These are phyloP conservation scores for Sebastes taczanowskii DNA, from an alignment of 2,797 vertebrate genomes.

Conservation along the genomic window DNA sequence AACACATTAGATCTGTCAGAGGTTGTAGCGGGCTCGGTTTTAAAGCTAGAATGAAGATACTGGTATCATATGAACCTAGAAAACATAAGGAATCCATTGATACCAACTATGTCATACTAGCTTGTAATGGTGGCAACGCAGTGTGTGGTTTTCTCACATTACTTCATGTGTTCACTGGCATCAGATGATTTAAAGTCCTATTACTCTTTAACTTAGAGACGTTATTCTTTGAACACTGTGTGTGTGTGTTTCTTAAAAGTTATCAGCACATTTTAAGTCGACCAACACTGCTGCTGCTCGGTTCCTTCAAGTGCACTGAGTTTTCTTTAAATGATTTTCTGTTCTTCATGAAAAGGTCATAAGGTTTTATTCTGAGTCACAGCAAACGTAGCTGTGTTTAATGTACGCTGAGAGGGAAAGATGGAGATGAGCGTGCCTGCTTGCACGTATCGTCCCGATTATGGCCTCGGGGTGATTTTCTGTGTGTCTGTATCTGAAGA, in stretches of 20 bases:
- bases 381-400: slow-evolving; percentile 9
- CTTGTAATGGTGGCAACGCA: background rate
- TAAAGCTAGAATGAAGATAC: too few relatives aligned
- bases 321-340: slow-evolving; percentile 5
- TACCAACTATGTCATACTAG: too few relatives aligned
- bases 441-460: background rate
- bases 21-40: too few relatives aligned
- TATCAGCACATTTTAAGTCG: background rate
- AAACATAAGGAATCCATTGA: too few relatives aligned
- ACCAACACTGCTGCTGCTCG: background rate
- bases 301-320: background rate
- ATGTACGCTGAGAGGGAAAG: background rate
- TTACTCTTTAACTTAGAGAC: background rate
- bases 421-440: background rate
- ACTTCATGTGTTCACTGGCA: background rate
- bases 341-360: slow-evolving; percentile 1
- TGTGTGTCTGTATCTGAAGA: slow-evolving; percentile 13
- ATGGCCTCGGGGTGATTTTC: background rate
- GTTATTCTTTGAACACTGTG: background rate
- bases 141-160: background rate
- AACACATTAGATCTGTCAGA: too few relatives aligned
- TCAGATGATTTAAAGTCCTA: background rate
- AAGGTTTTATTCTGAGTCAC: slow-evolving; percentile 4
- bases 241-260: background rate
- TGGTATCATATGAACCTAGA: too few relatives aligned